Evolutionary conservation across 2,113 vertebrate species (phyloP), one percentile per base, ranked within the genome.

Genomic region (Pangasianodon hypophthalmus): DNA sequence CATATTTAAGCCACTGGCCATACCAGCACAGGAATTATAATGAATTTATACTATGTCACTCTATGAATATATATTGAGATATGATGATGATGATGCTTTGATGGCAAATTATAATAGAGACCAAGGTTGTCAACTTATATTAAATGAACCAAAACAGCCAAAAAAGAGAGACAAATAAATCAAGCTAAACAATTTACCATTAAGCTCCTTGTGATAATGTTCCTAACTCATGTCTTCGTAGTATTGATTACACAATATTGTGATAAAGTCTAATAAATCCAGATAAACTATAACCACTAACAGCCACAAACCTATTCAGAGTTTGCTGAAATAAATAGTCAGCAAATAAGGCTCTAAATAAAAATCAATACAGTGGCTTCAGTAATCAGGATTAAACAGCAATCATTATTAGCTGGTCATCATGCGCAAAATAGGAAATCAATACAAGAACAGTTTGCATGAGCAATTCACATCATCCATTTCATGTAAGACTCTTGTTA

Each of bases 341-440:
- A 88, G 48, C 64, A 71, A 88, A 69, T 44, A 69, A 71, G 41
- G 21, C 26, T 88, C 18, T 77, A 87, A 87, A 79, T 79, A 60
- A 58, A 77, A 77, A 87, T 87, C 71, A 87, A 87, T 87, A 79
- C 5, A n/a, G 37, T 58, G 26, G 54, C 37, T 60, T 77, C 26
- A 84, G 86, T 60, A 46, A 79, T 87, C 86, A 87, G 52, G 52
- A 41, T 83, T 88, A 83, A 56, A 82, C 32, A 69, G 87, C 79
- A 69, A 88, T 64, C 32, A 69, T 88, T 71, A 82, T 64, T 88
- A 88, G 46, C 46, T 67, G n/a, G 87, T 82, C 50, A 82, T 82
- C 75, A 64, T 67, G 77, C 3, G 19, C 41, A 88, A 88, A 24
- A 67, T 41, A 88, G 18, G 58, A 81, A 81, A 82, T 67, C 58